Conservation (phyloP, 2,113 vertebrate genomes). For the Chloebia gouldiae region DNA sequence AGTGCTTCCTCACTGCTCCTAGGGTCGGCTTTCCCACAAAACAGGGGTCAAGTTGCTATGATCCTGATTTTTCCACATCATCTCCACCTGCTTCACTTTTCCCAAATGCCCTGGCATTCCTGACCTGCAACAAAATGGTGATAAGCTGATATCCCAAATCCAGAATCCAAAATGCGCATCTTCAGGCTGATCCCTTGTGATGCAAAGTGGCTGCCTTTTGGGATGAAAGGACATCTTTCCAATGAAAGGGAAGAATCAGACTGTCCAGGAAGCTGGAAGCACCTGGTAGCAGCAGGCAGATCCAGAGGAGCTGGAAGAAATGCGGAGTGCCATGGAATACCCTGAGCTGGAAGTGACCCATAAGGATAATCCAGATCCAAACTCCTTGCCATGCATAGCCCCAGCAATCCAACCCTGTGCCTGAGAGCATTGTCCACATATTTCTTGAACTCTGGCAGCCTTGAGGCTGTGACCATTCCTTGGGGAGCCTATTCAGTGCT, state of each 20-base stretch:
- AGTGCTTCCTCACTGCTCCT: rapidly evolving
- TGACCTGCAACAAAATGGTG: not conserved
- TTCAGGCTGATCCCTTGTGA: not conserved
- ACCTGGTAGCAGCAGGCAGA: not conserved
- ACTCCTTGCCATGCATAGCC: not conserved
- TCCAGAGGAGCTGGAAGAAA: not conserved
- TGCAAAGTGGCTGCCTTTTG: not conserved
- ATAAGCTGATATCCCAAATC: not conserved
- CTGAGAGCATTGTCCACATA: not conserved
- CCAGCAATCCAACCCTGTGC: not conserved
- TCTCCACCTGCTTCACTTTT: not conserved
- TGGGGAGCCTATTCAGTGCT: not conserved
- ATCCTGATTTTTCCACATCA: not conserved
- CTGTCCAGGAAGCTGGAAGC: not conserved
- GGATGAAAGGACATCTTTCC: not conserved
- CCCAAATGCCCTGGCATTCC: not conserved
- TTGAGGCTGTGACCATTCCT: not conserved
- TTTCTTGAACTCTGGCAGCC: not conserved
- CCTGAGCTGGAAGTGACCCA: not conserved
- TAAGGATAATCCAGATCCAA: not conserved
- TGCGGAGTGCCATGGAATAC: not conserved
- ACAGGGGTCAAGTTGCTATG: rapidly evolving
- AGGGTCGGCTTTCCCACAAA: not conserved
- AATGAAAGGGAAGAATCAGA: not conserved
- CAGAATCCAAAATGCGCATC: rapidly evolving